These are phyloP conservation scores for Anabas testudineus DNA, from an alignment of 2,797 vertebrate species.

Conservation along the genomic window DNA sequence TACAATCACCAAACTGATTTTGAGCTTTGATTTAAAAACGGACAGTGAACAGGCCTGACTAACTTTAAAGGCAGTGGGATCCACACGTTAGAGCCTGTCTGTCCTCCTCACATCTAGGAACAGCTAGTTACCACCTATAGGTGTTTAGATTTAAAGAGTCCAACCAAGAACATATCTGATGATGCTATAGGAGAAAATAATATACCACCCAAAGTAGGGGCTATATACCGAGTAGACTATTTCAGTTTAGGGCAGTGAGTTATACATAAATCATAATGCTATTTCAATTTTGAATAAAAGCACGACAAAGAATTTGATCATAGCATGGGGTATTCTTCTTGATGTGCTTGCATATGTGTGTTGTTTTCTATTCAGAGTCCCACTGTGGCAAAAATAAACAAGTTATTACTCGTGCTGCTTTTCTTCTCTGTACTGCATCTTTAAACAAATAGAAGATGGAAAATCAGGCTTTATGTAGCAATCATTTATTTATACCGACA, in stretches of 20 bases:
- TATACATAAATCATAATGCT: conserved; percentile 36
- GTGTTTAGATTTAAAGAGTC: neutral
- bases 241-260: conserved; percentile 20
- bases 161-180: neutral
- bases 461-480: conserved; percentile 44
- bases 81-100: too few species aligned
- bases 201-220: neutral
- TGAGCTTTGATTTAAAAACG: too few species aligned
- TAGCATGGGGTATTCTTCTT: conserved; percentile 33
- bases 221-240: conserved; percentile 10
- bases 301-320: conserved; percentile 26
- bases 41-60: too few species aligned
- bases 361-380: conserved; percentile 54
- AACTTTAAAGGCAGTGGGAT: too few species aligned
- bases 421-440: conserved; percentile 32
- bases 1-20: too few species aligned
- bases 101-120: too few species aligned
- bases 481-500: conserved; percentile 33
- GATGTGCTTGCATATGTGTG: conserved; percentile 30
- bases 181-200: neutral
- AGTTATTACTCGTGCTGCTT: conserved; percentile 61
- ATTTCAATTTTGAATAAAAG: conserved; percentile 45
- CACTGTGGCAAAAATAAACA: conserved; percentile 65
- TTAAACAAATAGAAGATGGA: conserved; percentile 51
- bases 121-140: too few species aligned